Evolutionary conservation across 1,140 invertebrate species (phyloP).

Genomic region (Rhizoglyphus robini): DNA sequence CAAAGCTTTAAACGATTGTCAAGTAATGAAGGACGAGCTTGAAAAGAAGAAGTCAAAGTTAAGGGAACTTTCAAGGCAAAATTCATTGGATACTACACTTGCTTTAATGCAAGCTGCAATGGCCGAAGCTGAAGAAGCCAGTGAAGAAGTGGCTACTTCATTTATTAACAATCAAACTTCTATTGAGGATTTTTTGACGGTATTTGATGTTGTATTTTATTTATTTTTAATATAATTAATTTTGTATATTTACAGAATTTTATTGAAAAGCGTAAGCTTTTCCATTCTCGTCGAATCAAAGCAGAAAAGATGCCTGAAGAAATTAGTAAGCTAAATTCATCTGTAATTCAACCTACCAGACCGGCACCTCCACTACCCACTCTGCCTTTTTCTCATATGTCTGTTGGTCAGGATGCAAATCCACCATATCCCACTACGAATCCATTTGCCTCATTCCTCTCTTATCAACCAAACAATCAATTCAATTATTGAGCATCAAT

Average conservation of each 20-base stretch:
- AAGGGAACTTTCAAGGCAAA: constrained; percentile 46
- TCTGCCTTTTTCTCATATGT: constrained; percentile 11
- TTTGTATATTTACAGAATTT: constrained; percentile 40
- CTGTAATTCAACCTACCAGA: background rate
- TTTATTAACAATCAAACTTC: constrained; percentile 56
- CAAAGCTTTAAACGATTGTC: constrained; percentile 51
- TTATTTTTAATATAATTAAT: background rate
- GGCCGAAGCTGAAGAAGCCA: constrained; percentile 72
- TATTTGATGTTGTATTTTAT: background rate
- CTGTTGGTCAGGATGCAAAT: background rate
- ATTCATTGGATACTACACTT: constrained; percentile 60
- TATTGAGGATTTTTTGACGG: constrained; percentile 59
- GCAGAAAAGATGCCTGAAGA: constrained; percentile 56
- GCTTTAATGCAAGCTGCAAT: constrained; percentile 68
- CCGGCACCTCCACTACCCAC: constrained; percentile 12
- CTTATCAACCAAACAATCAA: background rate
- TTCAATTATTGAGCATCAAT: background rate
- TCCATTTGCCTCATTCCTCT: background rate
- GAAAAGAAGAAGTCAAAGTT: constrained; percentile 26
- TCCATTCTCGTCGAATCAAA: constrained; percentile 66
- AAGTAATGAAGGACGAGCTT: constrained; percentile 48
- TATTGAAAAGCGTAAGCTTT: constrained; percentile 51
- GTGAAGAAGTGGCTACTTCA: constrained; percentile 59
- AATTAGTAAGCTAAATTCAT: background rate
- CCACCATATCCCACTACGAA: constrained; percentile 6